These are phyloP conservation scores for Acridotheres tristis DNA, from an alignment of 2,797 vertebrate genomes.

Conservation along the genomic window DNA sequence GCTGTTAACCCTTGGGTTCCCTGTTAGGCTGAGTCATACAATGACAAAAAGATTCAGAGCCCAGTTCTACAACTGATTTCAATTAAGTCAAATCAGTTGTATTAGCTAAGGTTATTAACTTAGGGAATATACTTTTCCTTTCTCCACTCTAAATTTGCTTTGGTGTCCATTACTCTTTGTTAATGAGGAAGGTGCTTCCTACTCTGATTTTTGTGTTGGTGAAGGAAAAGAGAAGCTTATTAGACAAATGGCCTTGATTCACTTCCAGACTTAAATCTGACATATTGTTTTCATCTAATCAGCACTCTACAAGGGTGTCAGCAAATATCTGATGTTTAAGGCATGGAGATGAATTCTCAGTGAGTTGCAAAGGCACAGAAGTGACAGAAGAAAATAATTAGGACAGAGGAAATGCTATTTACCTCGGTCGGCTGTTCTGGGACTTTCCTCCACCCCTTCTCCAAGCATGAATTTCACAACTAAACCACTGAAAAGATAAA, in stretches of 20 bases:
- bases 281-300: background rate
- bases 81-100: background rate
- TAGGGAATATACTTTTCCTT: background rate
- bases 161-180: background rate
- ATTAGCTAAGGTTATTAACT: background rate
- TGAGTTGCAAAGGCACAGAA: background rate
- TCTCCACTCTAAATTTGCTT: background rate
- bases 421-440: background rate
- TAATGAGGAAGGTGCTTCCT: background rate
- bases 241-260: background rate
- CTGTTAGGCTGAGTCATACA: background rate
- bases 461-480: conserved; percentile 3
- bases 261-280: background rate
- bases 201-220: background rate
- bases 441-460: background rate
- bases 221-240: background rate
- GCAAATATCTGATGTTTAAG: background rate
- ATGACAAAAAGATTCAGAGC: background rate
- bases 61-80: background rate
- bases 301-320: background rate
- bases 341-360: background rate
- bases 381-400: background rate
- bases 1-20: conserved; percentile 32
- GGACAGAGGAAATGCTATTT: background rate
- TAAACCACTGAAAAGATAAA: conserved; percentile 13